Percentiles rank a stretch among this genome's conserved stretches.
These are phyloP conservation scores for Brachionus manjavacas DNA, from an alignment of 1,140 invertebrate genomes.

Conservation along the genomic window DNA sequence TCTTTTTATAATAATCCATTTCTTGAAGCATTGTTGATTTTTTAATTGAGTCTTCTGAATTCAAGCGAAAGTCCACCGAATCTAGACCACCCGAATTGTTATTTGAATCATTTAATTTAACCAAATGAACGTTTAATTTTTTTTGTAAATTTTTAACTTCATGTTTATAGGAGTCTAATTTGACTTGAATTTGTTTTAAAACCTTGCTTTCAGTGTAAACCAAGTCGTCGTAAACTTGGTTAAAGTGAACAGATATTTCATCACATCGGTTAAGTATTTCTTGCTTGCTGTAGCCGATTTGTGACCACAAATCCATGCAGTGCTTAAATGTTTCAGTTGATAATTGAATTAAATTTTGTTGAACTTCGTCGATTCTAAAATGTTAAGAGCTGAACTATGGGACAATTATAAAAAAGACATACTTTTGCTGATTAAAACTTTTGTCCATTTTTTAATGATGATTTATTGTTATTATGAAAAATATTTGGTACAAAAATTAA, in stretches of 20 bases:
- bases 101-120: neutral
- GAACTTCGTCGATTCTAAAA: neutral
- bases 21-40: neutral
- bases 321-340: neutral
- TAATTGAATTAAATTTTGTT: neutral
- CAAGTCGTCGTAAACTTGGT: neutral
- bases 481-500: neutral
- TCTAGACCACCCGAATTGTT: neutral
- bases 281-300: neutral
- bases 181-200: neutral
- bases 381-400: neutral
- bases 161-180: neutral
- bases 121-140: neutral
- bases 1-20: neutral
- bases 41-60: neutral
- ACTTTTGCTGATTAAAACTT: neutral
- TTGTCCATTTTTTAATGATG: neutral
- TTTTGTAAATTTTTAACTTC: neutral
- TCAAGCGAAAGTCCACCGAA: neutral
- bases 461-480: neutral
- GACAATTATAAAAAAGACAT: neutral
- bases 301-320: neutral
- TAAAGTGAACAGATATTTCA: neutral
- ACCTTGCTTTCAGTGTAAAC: neutral
- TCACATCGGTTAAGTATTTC: slow-evolving; percentile 1